Conservation (phyloP, 2,888 invertebrate species). For the Volucella bombylans region DNA sequence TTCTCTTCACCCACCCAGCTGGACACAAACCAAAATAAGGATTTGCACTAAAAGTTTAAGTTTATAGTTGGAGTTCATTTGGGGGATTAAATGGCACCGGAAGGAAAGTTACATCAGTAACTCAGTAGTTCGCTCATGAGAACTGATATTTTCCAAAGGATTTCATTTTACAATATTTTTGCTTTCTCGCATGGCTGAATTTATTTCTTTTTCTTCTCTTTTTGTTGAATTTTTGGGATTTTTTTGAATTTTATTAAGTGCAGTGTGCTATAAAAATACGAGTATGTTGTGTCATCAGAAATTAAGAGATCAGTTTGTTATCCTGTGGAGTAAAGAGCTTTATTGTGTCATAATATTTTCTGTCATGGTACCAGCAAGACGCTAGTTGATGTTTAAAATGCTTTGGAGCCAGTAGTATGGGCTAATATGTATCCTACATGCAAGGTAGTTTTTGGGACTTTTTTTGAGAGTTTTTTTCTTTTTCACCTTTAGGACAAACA, state of each 20-base stretch:
- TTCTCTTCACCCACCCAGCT: slow-evolving; percentile 11
- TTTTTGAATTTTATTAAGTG: slow-evolving; percentile 19
- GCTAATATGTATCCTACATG: too few relatives aligned
- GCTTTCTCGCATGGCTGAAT: not conserved
- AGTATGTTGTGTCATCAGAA: slow-evolving; percentile 25
- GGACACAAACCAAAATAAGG: slow-evolving; percentile 59
- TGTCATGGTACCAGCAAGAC: too few relatives aligned
- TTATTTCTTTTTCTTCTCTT: not conserved
- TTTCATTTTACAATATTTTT: not conserved
- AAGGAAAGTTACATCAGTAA: slow-evolving; percentile 36
- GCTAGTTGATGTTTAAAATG: too few relatives aligned
- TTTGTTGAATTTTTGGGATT: not conserved
- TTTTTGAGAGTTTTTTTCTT: too few relatives aligned
- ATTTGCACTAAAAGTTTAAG: slow-evolving; percentile 62
- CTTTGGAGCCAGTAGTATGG: too few relatives aligned
- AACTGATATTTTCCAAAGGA: slow-evolving; percentile 22
- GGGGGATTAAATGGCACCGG: slow-evolving; percentile 38
- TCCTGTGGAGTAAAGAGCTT: too few relatives aligned
- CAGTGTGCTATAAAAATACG: slow-evolving; percentile 13
- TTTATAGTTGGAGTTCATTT: slow-evolving; percentile 55
- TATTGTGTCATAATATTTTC: too few relatives aligned
- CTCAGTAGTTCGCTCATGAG: not conserved
- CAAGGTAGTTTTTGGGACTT: too few relatives aligned
- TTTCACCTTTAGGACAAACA: too few relatives aligned
- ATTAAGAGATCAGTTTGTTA: slow-evolving; percentile 14